Base-by-base conservation (phyloP, 2,113 vertebrate species). In the Xiphias gladius region DNA sequence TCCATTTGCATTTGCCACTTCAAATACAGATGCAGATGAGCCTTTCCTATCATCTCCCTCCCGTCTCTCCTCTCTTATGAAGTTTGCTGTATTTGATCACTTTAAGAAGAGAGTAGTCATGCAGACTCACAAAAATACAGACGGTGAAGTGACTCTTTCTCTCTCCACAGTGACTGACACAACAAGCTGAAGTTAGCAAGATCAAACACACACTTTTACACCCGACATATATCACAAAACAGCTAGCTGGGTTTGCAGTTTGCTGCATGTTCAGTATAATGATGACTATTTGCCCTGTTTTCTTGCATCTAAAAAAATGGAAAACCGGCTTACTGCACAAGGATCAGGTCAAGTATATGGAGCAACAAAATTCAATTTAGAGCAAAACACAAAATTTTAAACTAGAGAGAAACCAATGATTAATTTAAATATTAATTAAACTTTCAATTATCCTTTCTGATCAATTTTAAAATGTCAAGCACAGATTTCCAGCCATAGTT, bases 1-100 rank as follows among this genome's bases (percentile, higher is more conserved):
- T 80, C 90, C 91, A 94, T 93, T 94, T 93, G 93, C 92, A 94
- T 94, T 95, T 93, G 86, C 86, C 87, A 88, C 90, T 85, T 91
- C 88, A 91, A 92, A 91, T 87, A 85, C 74, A 86, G 85, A 91
- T 86, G 73, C 85, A 91, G 89, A 93, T 91, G 88, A 93, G 90
- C 87, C 69, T 84, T 85, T 89, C 87, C 88, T 93, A 90, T 93
- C 91, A 92, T 94, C 92, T 91, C 79, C 64, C 88, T 52, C 79
- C 73, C 63, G 24, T 79, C 86, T 67, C 72, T 86, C 75, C 66
- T 64, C 81, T 89, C 81, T 76, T 89, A 86, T 89, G 91, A 92
- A 91, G 88, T 93, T 91, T 86, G 88, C 87, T 87, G 91, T 69
- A 91, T 94, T 93, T 95, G 93, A 94, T 94, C 92, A 93, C 86